Evolutionary conservation across 1,140 invertebrate genomes (phyloP), one percentile per base, ranked within the genome.

Genomic region (Euschistus heros): DNA sequence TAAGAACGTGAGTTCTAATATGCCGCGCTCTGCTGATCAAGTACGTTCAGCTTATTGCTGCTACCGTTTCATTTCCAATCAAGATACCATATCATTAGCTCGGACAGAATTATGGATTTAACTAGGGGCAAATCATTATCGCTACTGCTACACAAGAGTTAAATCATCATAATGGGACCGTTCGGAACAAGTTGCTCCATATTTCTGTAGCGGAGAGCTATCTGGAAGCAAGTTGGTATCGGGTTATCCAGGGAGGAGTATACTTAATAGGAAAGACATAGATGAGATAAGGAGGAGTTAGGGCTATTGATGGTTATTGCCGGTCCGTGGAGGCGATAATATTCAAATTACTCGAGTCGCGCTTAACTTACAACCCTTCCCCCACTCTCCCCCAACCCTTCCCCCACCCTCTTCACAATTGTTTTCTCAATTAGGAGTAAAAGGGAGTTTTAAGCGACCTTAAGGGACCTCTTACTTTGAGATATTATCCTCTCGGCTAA

Each of bases 311-410:
- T 50, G 47, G 47, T 50, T 50, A 50, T 50, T 50, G 47, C 47
- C n/a, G 22, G 47, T 50, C 47, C 47, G 47, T 50, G 47, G 47
- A 50, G 47, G 47, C 47, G 47, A 50, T 50, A 50, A 50, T 50
- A 50, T 50, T 50, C 47, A 50, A 50, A 50, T 50, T 50, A 50
- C n/a, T 18, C 47, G 47, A 6, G 10, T 10, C 5, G 10, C 47
- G n/a, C 47, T 22, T 22, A 22, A 50, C 47, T 18, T 20, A 22
- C n/a, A 50, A 50, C 22, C 47, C 47, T 22, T 50, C 47, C 17
- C 22, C 7, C 42, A 17, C 42, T 17, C 17, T 44, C 42, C 42
- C 42, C 42, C 17, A 10, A 10, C 47, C 47, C 18, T 17, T 50
- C 47, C 5, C 47, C 10, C n/a, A 6, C 47, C 22, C 47, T 20